Evolutionary conservation across 1,140 invertebrate genomes (phyloP).

Genomic region (Apis laboriosa): DNA sequence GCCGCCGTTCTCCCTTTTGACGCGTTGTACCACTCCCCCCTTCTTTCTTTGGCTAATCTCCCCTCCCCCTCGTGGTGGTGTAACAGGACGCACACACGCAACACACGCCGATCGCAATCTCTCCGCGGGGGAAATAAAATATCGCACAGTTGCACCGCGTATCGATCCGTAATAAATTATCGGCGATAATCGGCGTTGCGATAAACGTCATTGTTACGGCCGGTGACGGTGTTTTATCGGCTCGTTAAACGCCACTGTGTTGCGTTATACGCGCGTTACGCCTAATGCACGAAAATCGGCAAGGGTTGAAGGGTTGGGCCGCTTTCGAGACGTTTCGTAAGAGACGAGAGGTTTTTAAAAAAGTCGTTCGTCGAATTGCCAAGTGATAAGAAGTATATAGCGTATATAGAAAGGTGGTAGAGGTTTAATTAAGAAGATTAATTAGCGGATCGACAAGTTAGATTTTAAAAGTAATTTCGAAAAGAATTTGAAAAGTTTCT

Average conservation of each 20-base stretch:
- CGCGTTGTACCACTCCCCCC: too few species aligned
- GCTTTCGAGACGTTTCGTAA: background rate
- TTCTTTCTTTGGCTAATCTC: background rate
- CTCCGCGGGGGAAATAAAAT: constrained; percentile 40
- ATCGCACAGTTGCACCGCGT: constrained; percentile 6
- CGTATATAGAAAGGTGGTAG: too few species aligned
- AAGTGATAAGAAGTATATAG: too few species aligned
- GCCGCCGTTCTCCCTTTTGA: too few species aligned
- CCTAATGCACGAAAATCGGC: constrained; percentile 2
- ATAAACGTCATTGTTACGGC: constrained; percentile 43
- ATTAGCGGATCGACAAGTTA: too few species aligned
- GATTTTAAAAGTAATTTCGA: too few species aligned
- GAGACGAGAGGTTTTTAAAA: background rate
- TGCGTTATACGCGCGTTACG: too few species aligned
- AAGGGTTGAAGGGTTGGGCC: background rate
- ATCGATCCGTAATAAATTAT: constrained; percentile 43
- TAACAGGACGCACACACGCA: too few species aligned
- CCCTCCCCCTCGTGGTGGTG: background rate
- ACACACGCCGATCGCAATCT: constrained; percentile 14
- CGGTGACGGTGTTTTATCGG: constrained; percentile 30
- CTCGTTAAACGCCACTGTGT: constrained; percentile 10
- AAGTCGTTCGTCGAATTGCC: too few species aligned
- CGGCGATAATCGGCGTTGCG: constrained; percentile 34
- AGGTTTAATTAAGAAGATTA: too few species aligned
- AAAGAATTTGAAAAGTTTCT: too few species aligned